These are phyloP conservation scores for Corvus cornix DNA, from an alignment of 2,113 vertebrate species.

Conservation along the genomic window DNA sequence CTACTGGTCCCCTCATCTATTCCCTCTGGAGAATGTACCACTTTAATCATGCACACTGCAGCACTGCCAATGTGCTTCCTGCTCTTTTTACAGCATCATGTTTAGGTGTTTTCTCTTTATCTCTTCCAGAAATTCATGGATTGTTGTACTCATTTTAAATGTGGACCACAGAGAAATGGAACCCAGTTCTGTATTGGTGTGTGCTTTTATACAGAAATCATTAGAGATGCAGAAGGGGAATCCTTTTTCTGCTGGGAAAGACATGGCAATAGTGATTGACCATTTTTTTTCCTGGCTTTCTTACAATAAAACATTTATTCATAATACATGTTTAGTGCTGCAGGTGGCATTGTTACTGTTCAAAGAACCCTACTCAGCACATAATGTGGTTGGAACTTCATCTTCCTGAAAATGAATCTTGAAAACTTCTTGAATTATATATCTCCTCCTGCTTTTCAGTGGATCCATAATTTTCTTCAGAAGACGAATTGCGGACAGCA, in stretches of 20 bases:
- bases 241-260: slow-evolving; percentile 20
- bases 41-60: not conserved
- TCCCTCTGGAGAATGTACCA: not conserved
- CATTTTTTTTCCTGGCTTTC: not conserved
- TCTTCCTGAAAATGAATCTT: slow-evolving; percentile 66
- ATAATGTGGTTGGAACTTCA: slow-evolving; percentile 34
- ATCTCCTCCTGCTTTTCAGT: slow-evolving; percentile 57
- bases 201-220: not conserved
- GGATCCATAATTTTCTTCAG: slow-evolving; percentile 55
- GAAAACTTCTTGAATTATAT: slow-evolving; percentile 70
- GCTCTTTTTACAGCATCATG: not conserved
- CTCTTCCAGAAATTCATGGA: not conserved
- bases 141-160: not conserved
- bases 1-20: not conserved
- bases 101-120: not conserved
- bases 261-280: not conserved
- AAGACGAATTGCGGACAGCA: slow-evolving; percentile 34
- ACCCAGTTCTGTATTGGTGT: not conserved
- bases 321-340: slow-evolving; percentile 63
- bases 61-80: not conserved
- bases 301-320: slow-evolving; percentile 53
- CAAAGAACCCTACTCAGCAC: slow-evolving; percentile 60
- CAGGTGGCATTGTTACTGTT: slow-evolving; percentile 71
- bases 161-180: not conserved
- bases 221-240: not conserved